phyloP scores from a whole-genome alignment of 1,140 invertebrate genomes.

The Psix sp. region DNA sequence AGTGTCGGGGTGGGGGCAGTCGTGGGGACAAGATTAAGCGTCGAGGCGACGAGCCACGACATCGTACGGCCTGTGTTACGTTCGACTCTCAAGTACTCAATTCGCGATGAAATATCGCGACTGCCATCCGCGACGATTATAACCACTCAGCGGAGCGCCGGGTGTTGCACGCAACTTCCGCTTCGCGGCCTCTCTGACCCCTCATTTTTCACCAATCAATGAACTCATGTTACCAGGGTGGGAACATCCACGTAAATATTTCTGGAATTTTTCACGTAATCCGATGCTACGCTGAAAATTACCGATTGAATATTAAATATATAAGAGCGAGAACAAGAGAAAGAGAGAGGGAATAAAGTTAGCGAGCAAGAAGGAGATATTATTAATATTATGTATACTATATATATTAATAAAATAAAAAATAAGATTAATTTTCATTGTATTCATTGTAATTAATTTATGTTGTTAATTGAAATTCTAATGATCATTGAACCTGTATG shows the following conservation, averaged over 20 bases:
- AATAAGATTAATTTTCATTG: too few species aligned
- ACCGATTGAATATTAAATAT: conserved; percentile 10
- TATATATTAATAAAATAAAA: too few species aligned
- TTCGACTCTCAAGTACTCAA: conserved; percentile 70
- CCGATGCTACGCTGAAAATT: neutral
- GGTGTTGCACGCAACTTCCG: conserved; percentile 67
- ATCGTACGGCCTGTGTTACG: conserved; percentile 66
- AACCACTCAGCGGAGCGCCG: conserved; percentile 62
- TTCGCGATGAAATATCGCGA: conserved; percentile 70
- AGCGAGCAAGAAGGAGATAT: too few species aligned
- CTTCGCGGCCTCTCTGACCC: conserved; percentile 52
- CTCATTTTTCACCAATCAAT: conserved; percentile 35
- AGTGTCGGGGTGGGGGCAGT: too few species aligned
- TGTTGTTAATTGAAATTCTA: too few species aligned
- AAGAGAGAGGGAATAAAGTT: conserved; percentile 19
- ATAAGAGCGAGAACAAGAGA: neutral
- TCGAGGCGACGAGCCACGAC: conserved; percentile 36
- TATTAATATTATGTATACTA: too few species aligned
- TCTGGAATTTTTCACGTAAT: conserved; percentile 23
- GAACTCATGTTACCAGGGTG: conserved; percentile 18
- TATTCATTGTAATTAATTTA: too few species aligned
- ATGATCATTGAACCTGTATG: too few species aligned
- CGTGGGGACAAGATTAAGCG: conserved; percentile 25
- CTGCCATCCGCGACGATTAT: conserved; percentile 65
- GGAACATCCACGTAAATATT: conserved; percentile 38